Percentiles rank a stretch among this genome's conserved stretches.
phyloP scores from a whole-genome alignment of 2,797 vertebrate species.

The Poeciliopsis presidionis region DNA sequence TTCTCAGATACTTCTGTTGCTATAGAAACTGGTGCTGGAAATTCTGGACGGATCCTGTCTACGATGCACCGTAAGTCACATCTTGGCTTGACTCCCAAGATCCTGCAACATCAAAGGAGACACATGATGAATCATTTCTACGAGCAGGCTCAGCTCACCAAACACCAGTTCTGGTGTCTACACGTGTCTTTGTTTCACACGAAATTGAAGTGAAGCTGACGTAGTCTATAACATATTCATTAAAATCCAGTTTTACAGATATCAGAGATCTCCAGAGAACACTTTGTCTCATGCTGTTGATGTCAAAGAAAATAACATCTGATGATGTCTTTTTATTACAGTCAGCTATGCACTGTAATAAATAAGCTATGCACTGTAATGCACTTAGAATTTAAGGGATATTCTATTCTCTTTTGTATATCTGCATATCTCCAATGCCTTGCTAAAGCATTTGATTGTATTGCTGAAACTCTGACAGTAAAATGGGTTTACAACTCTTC shows the following conservation, averaged over 20 bases:
- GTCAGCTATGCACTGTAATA: not conserved
- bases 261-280: not conserved
- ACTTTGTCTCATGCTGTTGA: not conserved
- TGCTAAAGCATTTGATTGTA: not conserved
- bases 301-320: not conserved
- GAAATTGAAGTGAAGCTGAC: not conserved
- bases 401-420: not conserved
- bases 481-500: not conserved
- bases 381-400: too few species aligned
- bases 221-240: not conserved
- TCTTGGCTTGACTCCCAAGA: constrained; percentile 74
- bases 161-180: constrained; percentile 17
- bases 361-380: too few species aligned
- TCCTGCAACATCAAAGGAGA: constrained; percentile 80
- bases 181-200: constrained; percentile 23
- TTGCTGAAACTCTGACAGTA: not conserved
- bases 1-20: constrained; percentile 65
- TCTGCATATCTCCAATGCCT: not conserved
- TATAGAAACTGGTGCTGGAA: constrained; percentile 70
- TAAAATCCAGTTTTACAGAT: not conserved
- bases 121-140: constrained; percentile 58
- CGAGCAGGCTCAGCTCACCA: constrained; percentile 26
- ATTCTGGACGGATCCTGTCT: constrained; percentile 66
- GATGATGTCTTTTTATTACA: constrained; percentile 1
- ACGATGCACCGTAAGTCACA: constrained; percentile 75